These are phyloP conservation scores for Trypoxylon attenuatum DNA, from an alignment of 2,888 invertebrate genomes.

Conservation along the genomic window DNA sequence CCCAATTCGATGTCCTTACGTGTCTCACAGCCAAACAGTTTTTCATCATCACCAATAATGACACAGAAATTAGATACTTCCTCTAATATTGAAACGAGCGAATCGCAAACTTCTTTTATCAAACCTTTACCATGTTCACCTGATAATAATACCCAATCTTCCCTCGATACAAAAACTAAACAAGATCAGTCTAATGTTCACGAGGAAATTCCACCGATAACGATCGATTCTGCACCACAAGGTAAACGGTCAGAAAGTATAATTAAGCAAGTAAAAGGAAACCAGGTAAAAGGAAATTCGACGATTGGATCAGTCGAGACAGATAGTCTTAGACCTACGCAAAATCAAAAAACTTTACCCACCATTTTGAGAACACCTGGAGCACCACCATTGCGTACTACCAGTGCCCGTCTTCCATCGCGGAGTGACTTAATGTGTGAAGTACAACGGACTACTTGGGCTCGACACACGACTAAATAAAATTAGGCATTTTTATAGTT, in stretches of 20 bases:
- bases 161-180: slow-evolving; percentile 36
- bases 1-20: slow-evolving; percentile 64
- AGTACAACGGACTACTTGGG: slow-evolving; percentile 88
- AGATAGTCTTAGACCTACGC: background rate
- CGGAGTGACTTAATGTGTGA: slow-evolving; percentile 90
- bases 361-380: slow-evolving; percentile 62
- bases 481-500: too few relatives aligned
- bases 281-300: slow-evolving; percentile 24
- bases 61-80: slow-evolving; percentile 70
- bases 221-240: slow-evolving; percentile 65
- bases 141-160: slow-evolving; percentile 29
- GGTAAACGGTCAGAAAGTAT: slow-evolving; percentile 49
- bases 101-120: slow-evolving; percentile 63
- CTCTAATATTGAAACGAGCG: slow-evolving; percentile 62
- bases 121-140: slow-evolving; percentile 68
- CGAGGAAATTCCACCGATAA: slow-evolving; percentile 63
- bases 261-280: slow-evolving; percentile 15
- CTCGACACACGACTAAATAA: slow-evolving; percentile 90
- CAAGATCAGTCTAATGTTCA: slow-evolving; percentile 46
- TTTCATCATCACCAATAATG: slow-evolving; percentile 70
- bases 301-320: slow-evolving; percentile 13
- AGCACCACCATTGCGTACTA: slow-evolving; percentile 78
- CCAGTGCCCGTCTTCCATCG: slow-evolving; percentile 90
- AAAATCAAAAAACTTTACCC: slow-evolving; percentile 46
- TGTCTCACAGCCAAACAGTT: slow-evolving; percentile 68